Conservation (phyloP, 2,797 vertebrate genomes). For the Acridotheres tristis region DNA sequence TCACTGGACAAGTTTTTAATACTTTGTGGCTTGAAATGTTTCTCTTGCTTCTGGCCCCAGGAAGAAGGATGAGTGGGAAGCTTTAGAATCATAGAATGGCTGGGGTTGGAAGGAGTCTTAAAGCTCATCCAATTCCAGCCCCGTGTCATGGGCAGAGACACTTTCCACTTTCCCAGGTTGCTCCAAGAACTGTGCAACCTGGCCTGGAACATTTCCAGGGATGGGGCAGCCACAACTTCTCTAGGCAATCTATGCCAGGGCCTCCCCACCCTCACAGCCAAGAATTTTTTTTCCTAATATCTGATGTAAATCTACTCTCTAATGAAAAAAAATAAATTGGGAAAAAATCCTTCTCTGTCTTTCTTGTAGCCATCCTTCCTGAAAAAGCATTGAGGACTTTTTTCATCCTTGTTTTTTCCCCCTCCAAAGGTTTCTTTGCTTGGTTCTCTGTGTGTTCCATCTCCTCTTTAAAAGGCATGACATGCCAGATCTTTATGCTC, state of each 20-base stretch:
- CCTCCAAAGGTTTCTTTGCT: background rate
- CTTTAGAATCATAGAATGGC: background rate
- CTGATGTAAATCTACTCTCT: background rate
- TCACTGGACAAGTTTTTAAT: background rate
- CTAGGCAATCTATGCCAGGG: background rate
- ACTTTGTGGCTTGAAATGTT: background rate
- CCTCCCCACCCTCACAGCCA: background rate
- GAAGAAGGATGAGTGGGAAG: background rate
- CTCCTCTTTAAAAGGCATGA: background rate
- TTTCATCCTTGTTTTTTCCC: accelerated
- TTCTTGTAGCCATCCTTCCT: background rate
- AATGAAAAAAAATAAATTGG: background rate
- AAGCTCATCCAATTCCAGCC: background rate
- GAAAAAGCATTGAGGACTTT: background rate
- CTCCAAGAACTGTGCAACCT: background rate
- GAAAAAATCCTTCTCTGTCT: background rate
- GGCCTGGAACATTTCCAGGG: background rate
- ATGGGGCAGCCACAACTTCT: background rate
- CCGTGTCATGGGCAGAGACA: background rate
- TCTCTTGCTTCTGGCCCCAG: background rate
- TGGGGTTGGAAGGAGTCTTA: background rate
- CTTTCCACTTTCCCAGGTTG: background rate
- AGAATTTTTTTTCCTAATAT: background rate
- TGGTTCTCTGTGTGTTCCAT: background rate
- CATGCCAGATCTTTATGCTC: background rate